phyloP scores from a whole-genome alignment of 2,888 invertebrate species.

The Trissonchulus sp. region DNA sequence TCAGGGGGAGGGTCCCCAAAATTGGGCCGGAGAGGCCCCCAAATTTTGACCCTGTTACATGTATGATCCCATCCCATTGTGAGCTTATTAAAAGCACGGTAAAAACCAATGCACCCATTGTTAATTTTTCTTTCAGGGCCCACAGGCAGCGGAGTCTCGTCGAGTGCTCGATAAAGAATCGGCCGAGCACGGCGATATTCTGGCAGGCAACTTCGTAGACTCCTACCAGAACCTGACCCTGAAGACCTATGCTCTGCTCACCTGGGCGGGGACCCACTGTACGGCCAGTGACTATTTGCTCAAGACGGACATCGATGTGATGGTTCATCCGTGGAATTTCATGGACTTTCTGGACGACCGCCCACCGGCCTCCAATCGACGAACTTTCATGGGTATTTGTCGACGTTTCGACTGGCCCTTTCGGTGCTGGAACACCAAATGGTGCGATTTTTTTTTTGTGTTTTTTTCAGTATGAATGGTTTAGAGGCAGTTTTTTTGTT shows the following conservation, averaged over 20 bases:
- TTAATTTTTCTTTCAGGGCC: no score
- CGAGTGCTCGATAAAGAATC: no score
- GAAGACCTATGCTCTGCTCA: slow-evolving; percentile 25
- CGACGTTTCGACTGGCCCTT: slow-evolving; percentile 8
- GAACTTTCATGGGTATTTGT: slow-evolving; percentile 12
- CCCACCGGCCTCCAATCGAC: neutral
- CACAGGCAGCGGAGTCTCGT: no score
- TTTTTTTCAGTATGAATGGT: no score
- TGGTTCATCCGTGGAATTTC: slow-evolving; percentile 22
- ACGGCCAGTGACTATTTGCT: neutral
- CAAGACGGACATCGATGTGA: slow-evolving; percentile 25
- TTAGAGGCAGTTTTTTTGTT: no score
- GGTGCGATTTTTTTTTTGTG: no score
- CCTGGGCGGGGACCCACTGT: neutral
- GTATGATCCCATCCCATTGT: no score
- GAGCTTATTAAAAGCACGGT: no score
- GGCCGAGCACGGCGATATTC: neutral
- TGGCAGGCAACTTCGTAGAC: neutral
- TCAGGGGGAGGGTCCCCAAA: no score
- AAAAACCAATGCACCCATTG: no score
- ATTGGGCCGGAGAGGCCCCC: no score
- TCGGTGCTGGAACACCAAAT: slow-evolving; percentile 1
- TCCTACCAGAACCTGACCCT: slow-evolving; percentile 24
- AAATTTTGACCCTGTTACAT: no score
- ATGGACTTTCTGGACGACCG: neutral